Conservation (phyloP, 1,140 invertebrate genomes). For the Dendroctonus valens region DNA sequence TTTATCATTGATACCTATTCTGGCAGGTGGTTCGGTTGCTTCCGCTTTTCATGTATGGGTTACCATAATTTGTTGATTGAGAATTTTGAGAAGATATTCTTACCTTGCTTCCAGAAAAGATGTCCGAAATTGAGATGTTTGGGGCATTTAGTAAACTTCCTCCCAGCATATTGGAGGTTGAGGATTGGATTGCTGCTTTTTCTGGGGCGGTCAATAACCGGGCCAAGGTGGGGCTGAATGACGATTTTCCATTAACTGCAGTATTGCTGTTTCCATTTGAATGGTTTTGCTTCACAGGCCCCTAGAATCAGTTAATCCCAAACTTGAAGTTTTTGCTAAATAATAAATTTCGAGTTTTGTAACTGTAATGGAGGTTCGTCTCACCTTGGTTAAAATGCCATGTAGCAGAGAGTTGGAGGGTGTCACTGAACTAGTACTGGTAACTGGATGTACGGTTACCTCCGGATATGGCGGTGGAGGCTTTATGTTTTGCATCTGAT, state of each 20-base stretch:
- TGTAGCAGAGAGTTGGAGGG: conserved; percentile 68
- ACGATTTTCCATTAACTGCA: conserved; percentile 47
- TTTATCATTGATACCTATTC: too few relatives aligned
- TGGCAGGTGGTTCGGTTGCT: too few relatives aligned
- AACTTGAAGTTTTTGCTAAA: background rate
- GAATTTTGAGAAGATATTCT: background rate
- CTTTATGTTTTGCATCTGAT: conserved; percentile 45
- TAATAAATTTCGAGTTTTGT: background rate
- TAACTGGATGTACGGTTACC: conserved; percentile 72
- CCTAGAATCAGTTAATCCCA: conserved; percentile 9
- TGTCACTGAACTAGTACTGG: conserved; percentile 47
- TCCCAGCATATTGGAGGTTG: conserved; percentile 26
- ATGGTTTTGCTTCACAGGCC: conserved; percentile 1
- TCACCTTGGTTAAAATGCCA: conserved; percentile 70
- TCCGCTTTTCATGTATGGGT: too few relatives aligned
- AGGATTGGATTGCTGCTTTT: conserved; percentile 47
- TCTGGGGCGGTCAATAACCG: conserved; percentile 72
- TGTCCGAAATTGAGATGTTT: conserved; percentile 59
- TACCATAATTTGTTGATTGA: too few relatives aligned
- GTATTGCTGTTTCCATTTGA: conserved; percentile 2
- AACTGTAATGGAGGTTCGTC: background rate
- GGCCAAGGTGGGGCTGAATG: conserved; percentile 75
- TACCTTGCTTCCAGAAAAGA: conserved; percentile 65
- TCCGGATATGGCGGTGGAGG: conserved; percentile 72
- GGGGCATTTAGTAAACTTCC: conserved; percentile 38